Evolutionary conservation across 2,113 vertebrate genomes (phyloP), one percentile per base, ranked within the genome.

Genomic region (Procavia capensis): DNA sequence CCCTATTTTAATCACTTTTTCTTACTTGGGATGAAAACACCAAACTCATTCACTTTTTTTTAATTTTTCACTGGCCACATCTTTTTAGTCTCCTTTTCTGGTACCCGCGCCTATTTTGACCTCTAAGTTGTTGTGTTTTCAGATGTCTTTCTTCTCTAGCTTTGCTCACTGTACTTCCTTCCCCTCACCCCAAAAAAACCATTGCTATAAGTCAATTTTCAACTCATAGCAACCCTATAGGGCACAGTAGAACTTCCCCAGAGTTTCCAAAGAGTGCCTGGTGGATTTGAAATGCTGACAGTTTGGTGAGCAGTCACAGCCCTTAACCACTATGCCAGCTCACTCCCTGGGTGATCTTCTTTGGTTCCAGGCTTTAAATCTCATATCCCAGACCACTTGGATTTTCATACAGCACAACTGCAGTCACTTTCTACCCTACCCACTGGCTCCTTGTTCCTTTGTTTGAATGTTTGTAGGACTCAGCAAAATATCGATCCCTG

Each of bases 41-140:
- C 25, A 76, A 85, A 75, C 4, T 50, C 82, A 4, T 9, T 59
- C 25, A 27, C 50, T 34, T 76, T 25, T 70, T 96, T 93, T 76
- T 4, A 47, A 97, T 85, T 96, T 88, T 75, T 76, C 93, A 93
- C 76, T 92, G 92, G 5, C 13, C 9, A 39, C 14, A 47, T 90
- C 41, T 90, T 86, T 39, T 63, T 70, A 80, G 29, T 7, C 36
- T 79, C 29, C 31, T 80, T 63, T 86, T 45, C 34, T 72, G 20
- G 14, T 9, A 76, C 63, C 57, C 36, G 25, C 57, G 92, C 59
- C 50, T 83, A 79, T 79, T 90, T 39, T 82, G 45, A 70, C 22
- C 31, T 90, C 36, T 66, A 41, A 25, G 90, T 47, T 34, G 13
- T 19, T 25, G 20, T 82, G n/a, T 34, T 45, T 31, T 95, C 95